phyloP scores from a whole-genome alignment of 2,888 invertebrate genomes.

The Orchestes rusci region DNA sequence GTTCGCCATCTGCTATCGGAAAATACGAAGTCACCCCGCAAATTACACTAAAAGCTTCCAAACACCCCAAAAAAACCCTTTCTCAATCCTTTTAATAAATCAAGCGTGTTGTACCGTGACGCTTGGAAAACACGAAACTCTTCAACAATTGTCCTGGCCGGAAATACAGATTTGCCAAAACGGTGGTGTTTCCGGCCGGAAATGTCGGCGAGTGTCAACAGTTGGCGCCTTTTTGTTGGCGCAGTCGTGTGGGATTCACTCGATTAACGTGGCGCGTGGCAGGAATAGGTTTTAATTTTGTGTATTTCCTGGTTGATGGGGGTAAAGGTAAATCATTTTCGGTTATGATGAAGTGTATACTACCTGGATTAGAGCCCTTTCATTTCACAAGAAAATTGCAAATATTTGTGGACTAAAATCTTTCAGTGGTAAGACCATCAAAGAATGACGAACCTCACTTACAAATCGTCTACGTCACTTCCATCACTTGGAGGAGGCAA shows the following conservation, averaged over 20 bases:
- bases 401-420: no score
- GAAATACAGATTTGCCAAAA: slow-evolving; percentile 34
- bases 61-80: slow-evolving; percentile 9
- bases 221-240: slow-evolving; percentile 33
- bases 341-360: no score
- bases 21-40: slow-evolving; percentile 13
- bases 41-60: slow-evolving; percentile 16
- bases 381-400: no score
- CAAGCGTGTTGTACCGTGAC: slow-evolving; percentile 13
- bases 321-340: background rate
- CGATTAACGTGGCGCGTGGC: slow-evolving; percentile 10
- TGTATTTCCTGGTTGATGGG: background rate
- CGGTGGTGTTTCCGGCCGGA: slow-evolving; percentile 34
- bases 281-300: slow-evolving; percentile 12
- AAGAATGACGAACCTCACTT: no score
- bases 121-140: slow-evolving; percentile 5
- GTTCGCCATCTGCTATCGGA: no score
- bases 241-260: slow-evolving; percentile 1
- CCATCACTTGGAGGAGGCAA: no score
- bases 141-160: slow-evolving; percentile 23
- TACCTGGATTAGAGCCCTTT: no score
- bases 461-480: no score
- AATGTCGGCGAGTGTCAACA: slow-evolving; percentile 37
- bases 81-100: slow-evolving; percentile 19
- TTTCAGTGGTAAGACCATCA: no score